Evolutionary conservation across 2,113 vertebrate genomes (phyloP), one percentile per base, ranked within the genome.

Genomic region (Neogobius melanostomus): DNA sequence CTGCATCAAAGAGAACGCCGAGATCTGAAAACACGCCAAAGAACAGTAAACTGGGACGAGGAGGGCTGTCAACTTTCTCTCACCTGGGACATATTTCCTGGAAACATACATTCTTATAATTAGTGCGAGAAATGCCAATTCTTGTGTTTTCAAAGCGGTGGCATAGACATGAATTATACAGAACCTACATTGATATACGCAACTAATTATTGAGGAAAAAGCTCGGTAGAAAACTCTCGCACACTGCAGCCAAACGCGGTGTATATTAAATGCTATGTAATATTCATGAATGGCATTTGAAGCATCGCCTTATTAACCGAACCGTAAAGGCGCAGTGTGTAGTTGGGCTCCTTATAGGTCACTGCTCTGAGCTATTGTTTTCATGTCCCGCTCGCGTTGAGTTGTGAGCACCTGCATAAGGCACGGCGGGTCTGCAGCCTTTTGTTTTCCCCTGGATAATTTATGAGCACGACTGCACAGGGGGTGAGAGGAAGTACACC

Each of bases 291-390:
- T 59, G 56, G 28, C 56, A 59, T 59, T 59, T 59, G 56, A 4
- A 59, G 56, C 56, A 14, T 59, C 7, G 56, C 56, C 56, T 42
- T 59, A 59, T 59, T 59, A 59, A 5, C 56, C 14, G 28, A 42
- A 59, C 17, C 56, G 56, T 59, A 43, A 12, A 42, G 21, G 21
- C 8, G 54, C 11, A 1, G 54, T 42, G 21, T 42, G 54, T 10
- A 59, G 56, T 56, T 43, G 56, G 7, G 6, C 14, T 59, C 7
- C 56, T 59, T 42, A 59, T 59, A 59, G 56, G 56, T 59, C 56
- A 59, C 56, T 15, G 56, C 56, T 59, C 56, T 42, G 56, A 59
- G 56, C 56, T 59, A 42, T 59, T 59, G 56, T 59, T 59, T 59
- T 59, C 56, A 42, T 59, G 56, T 59, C 28, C 28, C 9, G 42